Conservation (phyloP, 1,140 invertebrate genomes). For the Drosophila willistoni region DNA sequence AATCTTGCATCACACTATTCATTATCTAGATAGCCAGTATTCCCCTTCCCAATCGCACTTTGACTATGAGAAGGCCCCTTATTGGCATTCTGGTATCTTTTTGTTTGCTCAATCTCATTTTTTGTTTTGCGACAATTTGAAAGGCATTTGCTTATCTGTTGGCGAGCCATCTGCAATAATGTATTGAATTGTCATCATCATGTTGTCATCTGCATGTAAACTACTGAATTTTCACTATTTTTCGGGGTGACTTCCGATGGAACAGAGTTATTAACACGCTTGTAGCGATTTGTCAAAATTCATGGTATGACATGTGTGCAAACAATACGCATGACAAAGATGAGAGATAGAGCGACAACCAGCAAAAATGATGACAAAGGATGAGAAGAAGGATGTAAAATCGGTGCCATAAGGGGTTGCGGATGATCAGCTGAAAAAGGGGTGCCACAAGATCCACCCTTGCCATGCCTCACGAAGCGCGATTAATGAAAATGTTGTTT, state of each 20-base stretch:
- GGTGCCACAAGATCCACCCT: conserved; percentile 37
- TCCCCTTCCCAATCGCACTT: neutral
- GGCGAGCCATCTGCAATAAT: conserved; percentile 56
- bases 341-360: conserved; percentile 37
- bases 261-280: conserved; percentile 72
- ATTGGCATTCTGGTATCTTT: conserved; percentile 13
- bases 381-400: conserved; percentile 35
- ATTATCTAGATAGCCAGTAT: conserved; percentile 6
- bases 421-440: neutral
- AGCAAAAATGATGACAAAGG: conserved; percentile 33
- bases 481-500: conserved; percentile 62
- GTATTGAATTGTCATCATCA: conserved; percentile 60
- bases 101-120: conserved; percentile 10
- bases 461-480: conserved; percentile 17
- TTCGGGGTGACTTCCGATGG: conserved; percentile 47
- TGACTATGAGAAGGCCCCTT: neutral
- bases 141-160: conserved; percentile 49
- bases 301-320: conserved; percentile 74
- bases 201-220: conserved; percentile 6
- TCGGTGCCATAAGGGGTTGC: conserved; percentile 41
- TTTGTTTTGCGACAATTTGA: conserved; percentile 19
- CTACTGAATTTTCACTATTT: conserved; percentile 16
- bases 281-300: conserved; percentile 74
- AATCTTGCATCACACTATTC: conserved; percentile 6
- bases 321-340: conserved; percentile 45